A percentile compares a stretch with the other conserved stretches of the same genome.
These are phyloP conservation scores for Trachelus iudaicus DNA, from an alignment of 2,888 invertebrate genomes.

Conservation along the genomic window DNA sequence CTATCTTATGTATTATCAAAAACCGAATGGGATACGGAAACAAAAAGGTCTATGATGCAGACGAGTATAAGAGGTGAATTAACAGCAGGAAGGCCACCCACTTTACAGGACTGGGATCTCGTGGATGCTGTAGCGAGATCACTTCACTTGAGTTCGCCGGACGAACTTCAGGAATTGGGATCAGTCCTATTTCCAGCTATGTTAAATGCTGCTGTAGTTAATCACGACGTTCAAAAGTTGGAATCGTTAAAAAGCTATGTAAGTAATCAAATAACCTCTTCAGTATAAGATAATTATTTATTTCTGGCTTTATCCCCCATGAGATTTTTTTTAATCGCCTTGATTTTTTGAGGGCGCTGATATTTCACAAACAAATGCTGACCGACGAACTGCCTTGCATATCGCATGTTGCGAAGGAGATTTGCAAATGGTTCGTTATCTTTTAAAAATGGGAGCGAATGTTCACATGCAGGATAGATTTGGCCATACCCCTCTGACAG, in stretches of 20 bases:
- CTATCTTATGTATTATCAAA: conserved; percentile 90
- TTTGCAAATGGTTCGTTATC: conserved; percentile 74
- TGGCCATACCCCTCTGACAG: conserved; percentile 78
- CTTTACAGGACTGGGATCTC: conserved; percentile 67
- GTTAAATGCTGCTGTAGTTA: conserved; percentile 73
- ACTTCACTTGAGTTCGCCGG: conserved; percentile 69
- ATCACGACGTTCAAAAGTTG: conserved; percentile 69
- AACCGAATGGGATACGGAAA: conserved; percentile 72
- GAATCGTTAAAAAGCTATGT: conserved; percentile 63
- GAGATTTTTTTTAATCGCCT: not conserved
- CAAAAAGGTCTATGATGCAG: conserved; percentile 81
- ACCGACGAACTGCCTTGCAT: conserved; percentile 83
- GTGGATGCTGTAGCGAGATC: conserved; percentile 72
- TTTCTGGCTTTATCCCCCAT: not conserved
- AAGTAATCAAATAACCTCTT: conserved; percentile 27
- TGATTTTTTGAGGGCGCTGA: conserved; percentile 73
- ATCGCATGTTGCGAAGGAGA: conserved; percentile 82
- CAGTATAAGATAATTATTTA: not conserved
- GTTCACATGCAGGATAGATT: conserved; percentile 82
- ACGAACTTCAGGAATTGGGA: conserved; percentile 69
- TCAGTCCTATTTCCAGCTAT: conserved; percentile 78
- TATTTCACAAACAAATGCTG: conserved; percentile 78
- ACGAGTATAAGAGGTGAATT: conserved; percentile 85
- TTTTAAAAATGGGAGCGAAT: conserved; percentile 83
- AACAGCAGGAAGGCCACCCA: conserved; percentile 66